Percentiles rank a stretch among this genome's conserved stretches.
These are phyloP conservation scores for Ibidorhyncha struthersii DNA, from an alignment of 2,113 vertebrate genomes.

Conservation along the genomic window DNA sequence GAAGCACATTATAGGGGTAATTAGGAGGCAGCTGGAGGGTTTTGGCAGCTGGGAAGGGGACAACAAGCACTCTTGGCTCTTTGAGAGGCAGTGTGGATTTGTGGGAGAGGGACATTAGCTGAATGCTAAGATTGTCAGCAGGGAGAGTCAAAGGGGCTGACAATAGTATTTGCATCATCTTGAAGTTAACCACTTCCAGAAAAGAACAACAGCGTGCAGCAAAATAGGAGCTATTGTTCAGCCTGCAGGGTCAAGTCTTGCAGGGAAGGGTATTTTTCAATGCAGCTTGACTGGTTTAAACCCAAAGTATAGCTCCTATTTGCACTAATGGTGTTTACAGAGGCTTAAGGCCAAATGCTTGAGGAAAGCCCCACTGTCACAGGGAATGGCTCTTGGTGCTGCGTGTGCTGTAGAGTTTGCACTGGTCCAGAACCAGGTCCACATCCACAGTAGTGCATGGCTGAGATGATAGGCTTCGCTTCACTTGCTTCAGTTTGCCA, in stretches of 20 bases:
- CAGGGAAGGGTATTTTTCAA: not conserved
- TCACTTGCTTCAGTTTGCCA: not conserved
- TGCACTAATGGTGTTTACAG: not conserved
- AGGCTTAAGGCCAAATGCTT: not conserved
- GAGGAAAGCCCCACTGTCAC: not conserved
- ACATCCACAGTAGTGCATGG: not conserved
- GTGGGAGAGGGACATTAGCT: slow-evolving; percentile 30
- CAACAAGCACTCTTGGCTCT: slow-evolving; percentile 53
- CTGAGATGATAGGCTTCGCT: not conserved
- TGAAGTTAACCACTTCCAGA: slow-evolving; percentile 50
- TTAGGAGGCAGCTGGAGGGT: slow-evolving; percentile 49
- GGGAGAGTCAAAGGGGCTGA: slow-evolving; percentile 9
- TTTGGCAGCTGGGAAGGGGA: slow-evolving; percentile 57
- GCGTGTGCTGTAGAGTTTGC: not conserved
- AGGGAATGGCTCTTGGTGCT: not conserved
- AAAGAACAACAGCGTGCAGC: not conserved
- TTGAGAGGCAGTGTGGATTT: slow-evolving; percentile 18
- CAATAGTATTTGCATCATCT: slow-evolving; percentile 30
- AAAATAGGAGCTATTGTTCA: slow-evolving; percentile 8
- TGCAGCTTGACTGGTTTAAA: not conserved
- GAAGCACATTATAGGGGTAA: slow-evolving; percentile 36
- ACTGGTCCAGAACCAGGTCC: not conserved
- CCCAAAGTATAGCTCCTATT: not conserved
- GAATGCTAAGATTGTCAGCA: slow-evolving; percentile 49
- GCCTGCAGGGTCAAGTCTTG: not conserved